Conservation (phyloP, 2,888 invertebrate genomes). For the Lagria hirta region DNA sequence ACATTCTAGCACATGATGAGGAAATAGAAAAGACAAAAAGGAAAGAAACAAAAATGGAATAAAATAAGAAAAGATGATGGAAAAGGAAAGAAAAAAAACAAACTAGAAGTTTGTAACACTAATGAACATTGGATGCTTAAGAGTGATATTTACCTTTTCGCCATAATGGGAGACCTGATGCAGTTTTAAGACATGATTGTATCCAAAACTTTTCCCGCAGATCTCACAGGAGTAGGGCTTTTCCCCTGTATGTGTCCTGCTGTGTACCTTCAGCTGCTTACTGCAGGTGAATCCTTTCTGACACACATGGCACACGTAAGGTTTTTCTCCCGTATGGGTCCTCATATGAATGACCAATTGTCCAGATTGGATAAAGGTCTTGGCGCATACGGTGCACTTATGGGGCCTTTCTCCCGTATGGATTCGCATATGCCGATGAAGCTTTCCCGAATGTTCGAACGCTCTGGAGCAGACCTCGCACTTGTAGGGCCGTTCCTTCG, state of each 20-base stretch:
- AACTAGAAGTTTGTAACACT: too few relatives aligned
- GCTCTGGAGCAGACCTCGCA: constrained; percentile 86
- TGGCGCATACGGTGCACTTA: constrained; percentile 82
- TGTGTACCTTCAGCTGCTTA: constrained; percentile 88
- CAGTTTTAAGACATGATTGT: constrained; percentile 86
- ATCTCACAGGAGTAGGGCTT: constrained; percentile 90
- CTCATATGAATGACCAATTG: constrained; percentile 89
- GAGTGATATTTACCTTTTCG: too few relatives aligned
- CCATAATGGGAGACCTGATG: constrained; percentile 87
- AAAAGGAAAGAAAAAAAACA: too few relatives aligned
- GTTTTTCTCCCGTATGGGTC: constrained; percentile 84
- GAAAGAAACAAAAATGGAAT: too few relatives aligned
- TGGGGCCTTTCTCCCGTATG: constrained; percentile 90
- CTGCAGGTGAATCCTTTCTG: constrained; percentile 91
- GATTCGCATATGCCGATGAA: constrained; percentile 87
- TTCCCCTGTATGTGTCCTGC: constrained; percentile 87
- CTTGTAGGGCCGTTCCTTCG: constrained; percentile 88
- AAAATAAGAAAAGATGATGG: too few relatives aligned
- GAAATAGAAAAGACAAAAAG: too few relatives aligned
- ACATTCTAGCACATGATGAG: too few relatives aligned
- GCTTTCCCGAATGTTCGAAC: constrained; percentile 87
- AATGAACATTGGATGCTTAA: too few relatives aligned
- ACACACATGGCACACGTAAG: constrained; percentile 77
- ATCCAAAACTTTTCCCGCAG: constrained; percentile 87
- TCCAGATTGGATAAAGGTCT: constrained; percentile 89